Percentiles rank a stretch among this genome's conserved stretches.
Evolutionary conservation across 2,888 invertebrate species (phyloP).

Genomic region (Yponomeuta sedellus): DNA sequence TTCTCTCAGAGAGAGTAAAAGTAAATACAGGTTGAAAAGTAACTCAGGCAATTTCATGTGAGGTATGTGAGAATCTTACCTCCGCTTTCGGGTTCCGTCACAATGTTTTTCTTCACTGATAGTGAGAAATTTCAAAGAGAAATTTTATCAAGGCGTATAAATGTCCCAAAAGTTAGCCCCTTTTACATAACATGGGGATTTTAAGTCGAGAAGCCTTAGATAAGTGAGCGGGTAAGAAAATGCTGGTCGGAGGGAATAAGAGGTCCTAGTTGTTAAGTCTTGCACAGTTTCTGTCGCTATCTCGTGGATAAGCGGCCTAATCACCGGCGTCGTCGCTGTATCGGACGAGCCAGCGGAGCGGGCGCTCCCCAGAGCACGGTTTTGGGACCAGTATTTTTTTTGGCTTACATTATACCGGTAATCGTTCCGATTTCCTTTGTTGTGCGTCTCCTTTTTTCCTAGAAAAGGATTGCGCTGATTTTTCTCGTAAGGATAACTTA

Average conservation of each 20-base stretch:
- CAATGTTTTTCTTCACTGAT: too few relatives aligned
- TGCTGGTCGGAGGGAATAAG: constrained; percentile 71
- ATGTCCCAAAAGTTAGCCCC: constrained; percentile 46
- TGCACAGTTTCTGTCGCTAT: constrained; percentile 76
- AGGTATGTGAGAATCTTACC: neutral
- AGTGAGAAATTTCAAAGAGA: too few relatives aligned
- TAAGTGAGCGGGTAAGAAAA: constrained; percentile 69
- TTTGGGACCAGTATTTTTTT: constrained; percentile 74
- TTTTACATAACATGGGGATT: constrained; percentile 60
- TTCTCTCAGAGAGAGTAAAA: too few relatives aligned
- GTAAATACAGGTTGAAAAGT: too few relatives aligned
- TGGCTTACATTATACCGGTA: constrained; percentile 72
- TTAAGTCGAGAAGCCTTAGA: constrained; percentile 64
- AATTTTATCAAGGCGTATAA: constrained; percentile 31
- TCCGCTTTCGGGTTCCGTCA: too few relatives aligned
- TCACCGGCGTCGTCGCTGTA: constrained; percentile 76
- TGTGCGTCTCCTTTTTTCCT: constrained; percentile 56
- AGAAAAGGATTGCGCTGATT: constrained; percentile 11
- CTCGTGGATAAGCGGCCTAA: constrained; percentile 75
- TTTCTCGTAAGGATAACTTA: neutral
- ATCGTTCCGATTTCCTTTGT: constrained; percentile 74
- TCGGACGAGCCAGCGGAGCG: constrained; percentile 62
- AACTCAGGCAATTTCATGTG: too few relatives aligned
- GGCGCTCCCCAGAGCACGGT: constrained; percentile 69
- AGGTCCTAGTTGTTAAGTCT: constrained; percentile 77